These are phyloP conservation scores for Acropora yongei DNA, from an alignment of 64 coral and sea anemone genomes.

Conservation along the genomic window DNA sequence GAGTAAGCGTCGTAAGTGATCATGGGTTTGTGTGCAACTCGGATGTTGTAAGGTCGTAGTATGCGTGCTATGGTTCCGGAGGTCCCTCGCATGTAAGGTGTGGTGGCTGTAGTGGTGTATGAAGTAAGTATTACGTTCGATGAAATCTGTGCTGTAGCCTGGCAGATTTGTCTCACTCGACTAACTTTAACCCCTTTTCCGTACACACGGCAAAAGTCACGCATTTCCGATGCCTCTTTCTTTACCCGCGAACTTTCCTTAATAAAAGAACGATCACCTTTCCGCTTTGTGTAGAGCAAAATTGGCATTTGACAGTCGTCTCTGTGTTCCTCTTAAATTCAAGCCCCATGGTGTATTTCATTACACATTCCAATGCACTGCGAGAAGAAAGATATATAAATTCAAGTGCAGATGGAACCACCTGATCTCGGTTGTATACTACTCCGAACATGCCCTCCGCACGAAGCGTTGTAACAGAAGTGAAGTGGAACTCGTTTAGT, in stretches of 20 bases:
- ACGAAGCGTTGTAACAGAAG: constrained; percentile 64
- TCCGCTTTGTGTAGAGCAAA: constrained; percentile 38
- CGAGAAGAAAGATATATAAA: constrained; percentile 45
- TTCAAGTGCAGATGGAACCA: constrained; percentile 73
- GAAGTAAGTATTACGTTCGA: no score
- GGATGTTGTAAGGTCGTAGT: no score
- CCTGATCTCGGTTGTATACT: constrained; percentile 58
- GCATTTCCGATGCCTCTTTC: constrained; percentile 52
- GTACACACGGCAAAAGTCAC: constrained; percentile 22
- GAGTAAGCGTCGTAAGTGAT: no score
- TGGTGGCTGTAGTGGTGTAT: no score
- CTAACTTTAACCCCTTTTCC: constrained; percentile 44
- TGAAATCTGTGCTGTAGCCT: no score
- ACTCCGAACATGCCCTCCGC: constrained; percentile 60
- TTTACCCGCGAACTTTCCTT: constrained; percentile 48
- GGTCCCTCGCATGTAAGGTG: no score
- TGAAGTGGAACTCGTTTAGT: constrained; percentile 52
- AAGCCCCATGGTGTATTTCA: constrained; percentile 61
- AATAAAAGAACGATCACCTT: constrained; percentile 51
- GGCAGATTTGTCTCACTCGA: constrained; percentile 30
- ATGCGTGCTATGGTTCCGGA: no score
- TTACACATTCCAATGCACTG: constrained; percentile 35
- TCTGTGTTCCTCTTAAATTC: constrained; percentile 48
- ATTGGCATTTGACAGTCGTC: constrained; percentile 49
- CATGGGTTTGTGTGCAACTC: no score